Evolutionary conservation across 2,113 vertebrate genomes (phyloP).

Genomic region (Cathartes aura): DNA sequence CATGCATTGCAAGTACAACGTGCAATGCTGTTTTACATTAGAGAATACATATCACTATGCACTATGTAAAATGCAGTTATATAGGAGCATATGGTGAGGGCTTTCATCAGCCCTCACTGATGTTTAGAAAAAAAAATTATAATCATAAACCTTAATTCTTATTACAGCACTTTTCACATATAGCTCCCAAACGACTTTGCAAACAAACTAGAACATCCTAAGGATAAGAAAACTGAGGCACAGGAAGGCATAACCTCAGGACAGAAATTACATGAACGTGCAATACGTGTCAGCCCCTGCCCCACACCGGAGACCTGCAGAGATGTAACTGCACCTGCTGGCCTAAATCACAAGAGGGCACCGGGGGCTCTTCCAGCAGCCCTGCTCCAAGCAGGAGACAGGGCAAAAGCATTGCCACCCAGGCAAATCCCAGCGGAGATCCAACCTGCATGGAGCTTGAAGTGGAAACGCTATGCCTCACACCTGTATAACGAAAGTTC

Average conservation of each 20-base stretch:
- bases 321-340: not conserved
- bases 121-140: not conserved
- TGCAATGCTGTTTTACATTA: not conserved
- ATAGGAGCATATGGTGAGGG: not conserved
- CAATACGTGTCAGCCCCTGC: not conserved
- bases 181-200: not conserved
- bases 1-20: fast-evolving
- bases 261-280: not conserved
- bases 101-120: not conserved
- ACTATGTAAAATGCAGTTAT: not conserved
- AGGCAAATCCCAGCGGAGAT: not conserved
- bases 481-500: not conserved
- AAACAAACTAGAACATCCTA: not conserved
- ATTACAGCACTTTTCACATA: not conserved
- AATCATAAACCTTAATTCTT: not conserved
- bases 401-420: not conserved
- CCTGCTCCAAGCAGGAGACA: fast-evolving
- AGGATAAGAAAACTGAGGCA: not conserved
- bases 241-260: not conserved
- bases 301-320: not conserved
- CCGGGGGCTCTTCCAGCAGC: not conserved
- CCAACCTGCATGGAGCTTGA: not conserved
- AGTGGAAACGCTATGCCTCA: not conserved
- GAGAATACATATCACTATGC: not conserved
- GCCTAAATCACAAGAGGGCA: not conserved